These are phyloP conservation scores for Flexamia atlantica DNA, from an alignment of 2,888 invertebrate genomes.

Conservation along the genomic window DNA sequence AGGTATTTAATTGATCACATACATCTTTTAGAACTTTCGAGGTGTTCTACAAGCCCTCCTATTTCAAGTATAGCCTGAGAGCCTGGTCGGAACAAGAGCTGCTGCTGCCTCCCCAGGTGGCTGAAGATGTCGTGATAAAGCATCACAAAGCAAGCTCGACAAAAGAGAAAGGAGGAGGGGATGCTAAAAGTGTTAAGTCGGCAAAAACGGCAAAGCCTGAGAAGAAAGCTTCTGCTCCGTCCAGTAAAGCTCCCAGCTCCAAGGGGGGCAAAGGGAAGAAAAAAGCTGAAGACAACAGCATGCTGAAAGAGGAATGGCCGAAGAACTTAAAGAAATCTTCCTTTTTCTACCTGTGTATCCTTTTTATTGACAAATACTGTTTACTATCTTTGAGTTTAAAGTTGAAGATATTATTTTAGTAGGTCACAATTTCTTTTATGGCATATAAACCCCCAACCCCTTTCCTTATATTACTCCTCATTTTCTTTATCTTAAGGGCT, in stretches of 20 bases:
- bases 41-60: slow-evolving; percentile 60
- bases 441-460: no score
- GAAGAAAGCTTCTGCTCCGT: neutral
- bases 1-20: no score
- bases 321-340: neutral
- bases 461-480: no score
- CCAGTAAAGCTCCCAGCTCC: neutral
- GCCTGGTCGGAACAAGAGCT: slow-evolving; percentile 40
- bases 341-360: slow-evolving; percentile 60
- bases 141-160: neutral
- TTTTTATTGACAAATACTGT: slow-evolving; percentile 26
- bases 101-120: neutral
- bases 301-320: slow-evolving; percentile 31
- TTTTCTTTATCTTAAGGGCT: no score
- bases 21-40: slow-evolving; percentile 56
- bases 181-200: neutral
- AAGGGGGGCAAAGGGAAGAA: neutral
- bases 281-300: neutral
- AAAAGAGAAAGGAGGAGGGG: neutral
- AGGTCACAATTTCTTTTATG: no score
- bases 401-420: no score
- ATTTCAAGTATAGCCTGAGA: slow-evolving; percentile 53
- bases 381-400: no score
- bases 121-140: slow-evolving; percentile 1
- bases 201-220: neutral